Percentiles rank a stretch among this genome's conserved stretches.
phyloP scores from a whole-genome alignment of 2,888 invertebrate genomes.

The Drosophila putrida region DNA sequence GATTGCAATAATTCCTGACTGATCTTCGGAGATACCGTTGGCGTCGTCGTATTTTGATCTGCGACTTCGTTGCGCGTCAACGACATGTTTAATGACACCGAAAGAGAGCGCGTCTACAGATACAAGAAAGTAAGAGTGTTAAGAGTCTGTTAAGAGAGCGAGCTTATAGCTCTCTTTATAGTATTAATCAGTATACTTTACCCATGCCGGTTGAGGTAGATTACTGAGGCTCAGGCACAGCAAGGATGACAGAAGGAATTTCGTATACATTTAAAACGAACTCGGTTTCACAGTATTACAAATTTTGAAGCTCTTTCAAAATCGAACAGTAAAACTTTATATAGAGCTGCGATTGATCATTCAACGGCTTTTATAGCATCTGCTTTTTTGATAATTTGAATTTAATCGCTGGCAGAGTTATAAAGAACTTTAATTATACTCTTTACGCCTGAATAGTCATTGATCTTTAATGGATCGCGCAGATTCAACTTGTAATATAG shows the following conservation, averaged over 20 bases:
- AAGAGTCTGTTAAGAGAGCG: background rate
- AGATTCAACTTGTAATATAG: background rate
- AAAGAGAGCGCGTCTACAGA: slow-evolving; percentile 63
- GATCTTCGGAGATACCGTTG: slow-evolving; percentile 22
- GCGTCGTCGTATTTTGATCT: slow-evolving; percentile 34
- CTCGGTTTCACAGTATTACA: background rate
- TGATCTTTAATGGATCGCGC: slow-evolving; percentile 18
- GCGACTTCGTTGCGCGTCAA: slow-evolving; percentile 61
- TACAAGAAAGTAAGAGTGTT: background rate
- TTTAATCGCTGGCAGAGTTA: slow-evolving; percentile 48
- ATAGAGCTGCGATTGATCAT: slow-evolving; percentile 2
- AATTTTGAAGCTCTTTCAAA: background rate
- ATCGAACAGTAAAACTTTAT: slow-evolving; percentile 1
- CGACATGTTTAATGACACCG: slow-evolving; percentile 75
- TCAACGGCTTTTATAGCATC: slow-evolving; percentile 45
- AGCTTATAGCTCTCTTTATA: background rate
- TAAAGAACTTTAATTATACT: slow-evolving; percentile 6
- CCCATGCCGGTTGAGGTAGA: slow-evolving; percentile 55
- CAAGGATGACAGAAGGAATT: slow-evolving; percentile 23
- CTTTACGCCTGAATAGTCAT: slow-evolving; percentile 48
- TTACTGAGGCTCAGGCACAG: slow-evolving; percentile 45
- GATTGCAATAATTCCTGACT: slow-evolving; percentile 67
- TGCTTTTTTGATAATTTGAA: slow-evolving; percentile 23
- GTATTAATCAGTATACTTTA: slow-evolving; percentile 23
- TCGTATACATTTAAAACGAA: slow-evolving; percentile 44